These are phyloP conservation scores for Bradysia coprophila DNA, from an alignment of 1,140 invertebrate species.

Conservation along the genomic window DNA sequence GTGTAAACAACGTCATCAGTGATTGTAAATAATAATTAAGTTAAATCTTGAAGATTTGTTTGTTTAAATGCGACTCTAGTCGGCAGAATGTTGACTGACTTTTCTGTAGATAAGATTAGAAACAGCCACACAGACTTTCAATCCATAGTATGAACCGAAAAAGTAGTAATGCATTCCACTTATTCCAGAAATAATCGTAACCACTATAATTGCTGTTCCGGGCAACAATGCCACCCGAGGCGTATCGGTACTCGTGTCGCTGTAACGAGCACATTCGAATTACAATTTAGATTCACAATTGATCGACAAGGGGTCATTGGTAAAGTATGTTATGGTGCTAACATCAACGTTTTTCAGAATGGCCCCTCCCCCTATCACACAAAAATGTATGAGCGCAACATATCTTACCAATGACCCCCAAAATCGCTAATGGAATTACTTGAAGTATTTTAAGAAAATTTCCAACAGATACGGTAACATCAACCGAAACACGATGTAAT, in stretches of 20 bases:
- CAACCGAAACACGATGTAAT: conserved; percentile 2
- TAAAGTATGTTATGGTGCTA: too few species aligned
- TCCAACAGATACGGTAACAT: background rate
- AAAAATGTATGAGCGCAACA: background rate
- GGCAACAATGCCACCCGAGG: conserved; percentile 24
- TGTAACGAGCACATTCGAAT: background rate
- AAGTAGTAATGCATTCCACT: conserved; percentile 34
- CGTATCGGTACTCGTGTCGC: background rate
- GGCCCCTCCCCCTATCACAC: too few species aligned
- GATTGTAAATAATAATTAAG: conserved; percentile 65
- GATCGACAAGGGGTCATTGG: too few species aligned
- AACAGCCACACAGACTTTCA: conserved; percentile 33
- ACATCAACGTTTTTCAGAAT: too few species aligned
- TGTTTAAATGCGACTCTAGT: conserved; percentile 37
- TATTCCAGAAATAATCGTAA: conserved; percentile 26
- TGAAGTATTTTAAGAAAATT: conserved; percentile 1
- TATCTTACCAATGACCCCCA: background rate
- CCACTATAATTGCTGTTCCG: conserved; percentile 29
- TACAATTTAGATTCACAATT: background rate
- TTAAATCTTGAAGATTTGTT: conserved; percentile 61
- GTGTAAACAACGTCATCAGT: conserved; percentile 43
- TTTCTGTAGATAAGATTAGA: conserved; percentile 44
- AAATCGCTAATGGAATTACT: background rate
- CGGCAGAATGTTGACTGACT: conserved; percentile 25
- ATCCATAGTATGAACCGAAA: conserved; percentile 34